Evolutionary conservation across 2,888 invertebrate genomes (phyloP).

Genomic region (Pollenia angustigena): DNA sequence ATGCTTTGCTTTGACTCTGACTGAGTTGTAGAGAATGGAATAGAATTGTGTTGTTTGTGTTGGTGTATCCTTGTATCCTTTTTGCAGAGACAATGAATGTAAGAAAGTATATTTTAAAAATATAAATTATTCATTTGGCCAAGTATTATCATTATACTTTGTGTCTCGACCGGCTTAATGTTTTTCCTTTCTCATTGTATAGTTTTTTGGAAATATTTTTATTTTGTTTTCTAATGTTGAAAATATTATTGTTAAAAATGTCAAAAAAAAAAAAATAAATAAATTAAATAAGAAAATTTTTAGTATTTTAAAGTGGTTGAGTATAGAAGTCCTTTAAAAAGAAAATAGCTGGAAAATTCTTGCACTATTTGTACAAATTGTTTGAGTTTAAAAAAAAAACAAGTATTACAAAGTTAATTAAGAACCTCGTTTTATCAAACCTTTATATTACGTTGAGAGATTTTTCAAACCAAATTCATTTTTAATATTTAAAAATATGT

Average conservation of each 20-base stretch:
- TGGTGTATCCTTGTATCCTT: neutral
- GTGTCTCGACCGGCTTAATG: conserved; percentile 47
- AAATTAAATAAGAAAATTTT: neutral
- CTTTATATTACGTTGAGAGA: too few species aligned
- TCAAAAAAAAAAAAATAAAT: neutral
- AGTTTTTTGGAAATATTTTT: conserved; percentile 6
- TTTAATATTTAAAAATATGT: too few species aligned
- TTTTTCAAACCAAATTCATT: too few species aligned
- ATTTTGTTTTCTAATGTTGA: conserved; percentile 5
- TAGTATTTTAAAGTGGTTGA: too few species aligned
- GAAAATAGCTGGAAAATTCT: too few species aligned
- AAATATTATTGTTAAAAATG: conserved; percentile 22
- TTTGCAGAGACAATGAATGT: neutral
- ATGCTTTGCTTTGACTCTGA: conserved; percentile 3
- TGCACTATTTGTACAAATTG: too few species aligned
- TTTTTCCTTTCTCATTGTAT: conserved; percentile 11
- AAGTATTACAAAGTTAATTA: too few species aligned
- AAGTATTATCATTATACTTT: conserved; percentile 64
- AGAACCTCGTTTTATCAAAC: too few species aligned
- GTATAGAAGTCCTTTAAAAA: too few species aligned
- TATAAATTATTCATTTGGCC: conserved; percentile 71
- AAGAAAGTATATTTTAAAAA: conserved; percentile 39
- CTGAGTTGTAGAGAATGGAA: neutral
- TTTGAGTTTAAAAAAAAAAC: too few species aligned
- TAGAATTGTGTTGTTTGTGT: neutral